These are phyloP conservation scores for Corapipo altera DNA, from an alignment of 2,113 vertebrate genomes.

Conservation along the genomic window DNA sequence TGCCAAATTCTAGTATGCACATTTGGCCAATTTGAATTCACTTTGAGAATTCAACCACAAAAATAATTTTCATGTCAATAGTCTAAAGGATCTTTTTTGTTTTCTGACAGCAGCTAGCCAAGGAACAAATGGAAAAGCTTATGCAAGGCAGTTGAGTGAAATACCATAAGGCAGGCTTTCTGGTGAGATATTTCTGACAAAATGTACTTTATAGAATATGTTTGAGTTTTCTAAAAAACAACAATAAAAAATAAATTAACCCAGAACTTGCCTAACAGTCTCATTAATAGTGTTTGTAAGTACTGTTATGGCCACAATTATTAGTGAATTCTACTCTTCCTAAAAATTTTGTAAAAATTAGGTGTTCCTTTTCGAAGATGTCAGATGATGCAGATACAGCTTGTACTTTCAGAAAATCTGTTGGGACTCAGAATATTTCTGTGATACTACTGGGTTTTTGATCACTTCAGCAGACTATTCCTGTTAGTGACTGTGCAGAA, in stretches of 20 bases:
- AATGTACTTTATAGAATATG: background rate
- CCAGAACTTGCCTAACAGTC: background rate
- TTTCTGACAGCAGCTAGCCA: background rate
- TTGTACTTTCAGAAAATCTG: background rate
- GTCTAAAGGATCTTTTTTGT: background rate
- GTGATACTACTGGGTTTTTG: background rate
- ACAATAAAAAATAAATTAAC: background rate
- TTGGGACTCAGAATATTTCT: background rate
- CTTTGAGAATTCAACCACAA: background rate
- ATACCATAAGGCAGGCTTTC: background rate
- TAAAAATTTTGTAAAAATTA: background rate
- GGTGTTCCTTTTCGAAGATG: background rate
- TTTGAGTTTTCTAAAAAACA: too few relatives aligned
- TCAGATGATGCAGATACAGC: background rate
- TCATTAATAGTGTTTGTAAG: background rate
- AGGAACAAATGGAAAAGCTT: background rate
- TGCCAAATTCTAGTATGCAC: background rate
- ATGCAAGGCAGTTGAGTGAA: background rate
- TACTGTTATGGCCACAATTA: background rate
- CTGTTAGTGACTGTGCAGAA: background rate
- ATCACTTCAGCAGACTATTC: background rate
- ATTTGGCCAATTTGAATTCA: background rate
- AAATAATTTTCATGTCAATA: background rate
- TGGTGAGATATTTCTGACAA: background rate
- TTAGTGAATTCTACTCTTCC: background rate